A percentile compares a stretch with the other conserved stretches of the same genome.
phyloP scores from a whole-genome alignment of 35 echinoderm and acorn worm genomes.

The Strongylocentrotus purpuratus region DNA sequence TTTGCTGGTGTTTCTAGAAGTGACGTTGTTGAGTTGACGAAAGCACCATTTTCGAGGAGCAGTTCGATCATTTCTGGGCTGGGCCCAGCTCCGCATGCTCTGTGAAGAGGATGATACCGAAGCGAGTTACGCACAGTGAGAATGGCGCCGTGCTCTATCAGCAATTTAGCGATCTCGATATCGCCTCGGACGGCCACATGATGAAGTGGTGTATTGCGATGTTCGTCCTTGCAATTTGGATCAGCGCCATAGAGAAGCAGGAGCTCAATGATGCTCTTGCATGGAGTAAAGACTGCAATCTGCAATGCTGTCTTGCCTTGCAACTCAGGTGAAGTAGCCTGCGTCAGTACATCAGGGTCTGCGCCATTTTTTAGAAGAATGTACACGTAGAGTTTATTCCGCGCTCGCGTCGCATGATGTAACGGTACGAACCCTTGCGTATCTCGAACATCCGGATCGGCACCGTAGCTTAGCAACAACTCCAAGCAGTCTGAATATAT shows the following conservation, averaged over 20 bases:
- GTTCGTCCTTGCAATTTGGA: conserved; percentile 74
- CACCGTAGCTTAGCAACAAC: conserved; percentile 83
- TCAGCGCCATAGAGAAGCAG: conserved; percentile 82
- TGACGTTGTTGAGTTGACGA: conserved; percentile 67
- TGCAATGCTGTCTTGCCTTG: conserved; percentile 73
- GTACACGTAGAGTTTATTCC: conserved; percentile 77
- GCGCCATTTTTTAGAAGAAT: conserved; percentile 76
- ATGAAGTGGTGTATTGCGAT: conserved; percentile 84
- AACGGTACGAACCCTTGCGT: conserved; percentile 74
- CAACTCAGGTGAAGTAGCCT: background rate
- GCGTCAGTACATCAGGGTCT: conserved; percentile 72
- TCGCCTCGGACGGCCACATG: conserved; percentile 79
- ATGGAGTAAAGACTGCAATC: conserved; percentile 67
- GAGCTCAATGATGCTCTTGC: conserved; percentile 62
- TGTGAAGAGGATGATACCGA: conserved; percentile 76
- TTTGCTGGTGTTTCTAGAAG: conserved; percentile 76
- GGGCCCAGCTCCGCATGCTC: conserved; percentile 70
- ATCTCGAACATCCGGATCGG: conserved; percentile 68
- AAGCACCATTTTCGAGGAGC: conserved; percentile 72
- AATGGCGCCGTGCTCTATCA: conserved; percentile 74
- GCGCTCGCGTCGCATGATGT: conserved; percentile 70
- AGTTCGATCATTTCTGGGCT: conserved; percentile 69
- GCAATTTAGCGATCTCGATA: conserved; percentile 68
- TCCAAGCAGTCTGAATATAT: conserved; percentile 82
- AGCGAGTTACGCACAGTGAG: conserved; percentile 71